A percentile compares a stretch with the other conserved stretches of the same genome.
These are phyloP conservation scores for Parascotia fuliginaria DNA, from an alignment of 2,888 invertebrate species.

Conservation along the genomic window DNA sequence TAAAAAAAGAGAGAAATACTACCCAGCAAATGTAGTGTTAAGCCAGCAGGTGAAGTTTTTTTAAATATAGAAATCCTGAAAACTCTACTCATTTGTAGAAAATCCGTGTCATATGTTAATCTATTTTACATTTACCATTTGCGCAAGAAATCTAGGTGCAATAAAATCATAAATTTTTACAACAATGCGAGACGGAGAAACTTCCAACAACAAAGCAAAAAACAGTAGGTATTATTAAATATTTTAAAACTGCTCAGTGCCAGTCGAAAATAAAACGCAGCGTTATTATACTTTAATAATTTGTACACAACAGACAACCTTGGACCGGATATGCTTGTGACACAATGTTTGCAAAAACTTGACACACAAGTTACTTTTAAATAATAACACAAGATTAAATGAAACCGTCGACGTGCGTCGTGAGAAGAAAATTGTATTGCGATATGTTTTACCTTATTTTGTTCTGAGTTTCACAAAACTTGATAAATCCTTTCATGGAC, in stretches of 20 bases:
- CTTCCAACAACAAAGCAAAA: not conserved
- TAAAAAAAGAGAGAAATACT: too few species aligned
- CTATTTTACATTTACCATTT: too few species aligned
- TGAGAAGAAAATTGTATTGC: not conserved
- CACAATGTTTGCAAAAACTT: constrained; percentile 18
- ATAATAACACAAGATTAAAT: not conserved
- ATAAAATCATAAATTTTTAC: too few species aligned
- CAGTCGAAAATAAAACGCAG: constrained; percentile 1
- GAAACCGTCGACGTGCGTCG: not conserved
- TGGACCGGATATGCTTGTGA: constrained; percentile 15
- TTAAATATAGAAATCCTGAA: too few species aligned
- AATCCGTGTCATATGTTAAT: too few species aligned
- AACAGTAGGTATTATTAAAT: not conserved
- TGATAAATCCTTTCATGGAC: too few species aligned
- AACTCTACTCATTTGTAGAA: too few species aligned
- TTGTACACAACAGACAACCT: constrained; percentile 12
- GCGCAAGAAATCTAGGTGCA: too few species aligned
- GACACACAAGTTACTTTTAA: constrained; percentile 4
- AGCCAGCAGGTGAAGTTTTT: too few species aligned
- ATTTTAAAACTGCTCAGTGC: not conserved
- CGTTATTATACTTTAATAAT: constrained; percentile 11
- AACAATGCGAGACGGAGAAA: too few species aligned
- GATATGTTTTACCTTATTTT: not conserved
- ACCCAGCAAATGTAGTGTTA: too few species aligned
- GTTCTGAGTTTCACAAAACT: too few species aligned